Evolutionary conservation across 2,113 vertebrate genomes (phyloP).

Genomic region (Hyla sarda): DNA sequence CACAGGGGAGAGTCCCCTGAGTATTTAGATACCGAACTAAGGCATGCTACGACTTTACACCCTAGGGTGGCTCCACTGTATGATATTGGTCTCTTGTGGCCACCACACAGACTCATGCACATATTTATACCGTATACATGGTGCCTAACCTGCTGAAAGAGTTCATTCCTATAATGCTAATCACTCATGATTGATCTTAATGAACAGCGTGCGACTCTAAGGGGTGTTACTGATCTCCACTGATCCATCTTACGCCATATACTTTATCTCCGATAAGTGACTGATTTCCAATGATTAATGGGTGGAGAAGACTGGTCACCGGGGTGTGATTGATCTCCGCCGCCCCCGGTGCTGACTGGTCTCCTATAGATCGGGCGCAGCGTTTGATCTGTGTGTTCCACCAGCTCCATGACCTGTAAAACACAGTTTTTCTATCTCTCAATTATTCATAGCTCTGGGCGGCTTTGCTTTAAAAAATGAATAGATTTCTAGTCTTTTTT

Average conservation of each 20-base stretch:
- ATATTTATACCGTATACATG: no score
- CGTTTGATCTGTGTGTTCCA: constrained; percentile 13
- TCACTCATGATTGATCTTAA: neutral
- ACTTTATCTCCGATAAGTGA: neutral
- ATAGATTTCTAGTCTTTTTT: constrained; percentile 35
- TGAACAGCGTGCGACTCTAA: neutral
- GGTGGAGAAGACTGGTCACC: neutral
- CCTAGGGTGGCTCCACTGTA: no score
- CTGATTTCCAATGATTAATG: neutral
- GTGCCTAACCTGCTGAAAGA: no score
- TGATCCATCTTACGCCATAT: no score
- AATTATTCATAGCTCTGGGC: constrained; percentile 49
- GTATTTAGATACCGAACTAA: no score
- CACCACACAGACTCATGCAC: no score
- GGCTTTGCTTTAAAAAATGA: constrained; percentile 56
- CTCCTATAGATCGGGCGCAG: neutral
- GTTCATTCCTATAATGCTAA: neutral
- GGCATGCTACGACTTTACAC: no score
- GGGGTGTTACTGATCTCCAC: neutral
- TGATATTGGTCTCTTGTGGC: no score
- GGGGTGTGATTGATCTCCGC: neutral
- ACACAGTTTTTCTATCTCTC: constrained; percentile 39
- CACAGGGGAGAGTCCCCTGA: no score
- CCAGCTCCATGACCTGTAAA: constrained; percentile 47
- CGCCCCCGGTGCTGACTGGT: neutral